Percentiles rank a stretch among this genome's conserved stretches.
These are phyloP conservation scores for Phorcus lineatus DNA, from an alignment of 2,888 invertebrate genomes.

Conservation along the genomic window DNA sequence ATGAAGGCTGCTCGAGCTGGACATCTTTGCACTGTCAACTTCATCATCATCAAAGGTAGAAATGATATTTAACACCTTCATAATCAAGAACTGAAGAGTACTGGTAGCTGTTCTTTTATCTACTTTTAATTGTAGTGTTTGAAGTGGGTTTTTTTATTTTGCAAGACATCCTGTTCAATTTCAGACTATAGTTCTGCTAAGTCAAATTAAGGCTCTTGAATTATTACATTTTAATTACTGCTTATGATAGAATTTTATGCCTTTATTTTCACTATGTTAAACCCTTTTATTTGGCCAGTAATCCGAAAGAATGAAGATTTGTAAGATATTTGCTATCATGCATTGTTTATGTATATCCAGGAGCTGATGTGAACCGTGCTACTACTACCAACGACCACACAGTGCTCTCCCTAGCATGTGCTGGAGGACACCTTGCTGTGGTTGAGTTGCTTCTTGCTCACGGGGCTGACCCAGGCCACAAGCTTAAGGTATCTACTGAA, in stretches of 20 bases:
- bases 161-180: no score
- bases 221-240: no score
- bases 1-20: slow-evolving; percentile 99
- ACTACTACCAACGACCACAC: slow-evolving; percentile 96
- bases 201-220: no score
- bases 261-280: neutral
- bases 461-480: slow-evolving; percentile 96
- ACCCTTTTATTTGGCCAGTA: no score
- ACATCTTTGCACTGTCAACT: slow-evolving; percentile 96
- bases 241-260: no score
- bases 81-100: neutral
- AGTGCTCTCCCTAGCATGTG: slow-evolving; percentile 95
- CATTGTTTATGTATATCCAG: slow-evolving; percentile 41
- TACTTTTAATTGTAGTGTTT: neutral
- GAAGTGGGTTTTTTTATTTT: no score
- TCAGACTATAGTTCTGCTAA: no score
- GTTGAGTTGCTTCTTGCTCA: slow-evolving; percentile 93
- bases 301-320: no score
- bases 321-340: no score
- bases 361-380: slow-evolving; percentile 88
- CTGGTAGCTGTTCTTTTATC: no score
- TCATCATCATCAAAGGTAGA: slow-evolving; percentile 87
- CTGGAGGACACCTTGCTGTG: slow-evolving; percentile 94
- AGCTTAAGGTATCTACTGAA: slow-evolving; percentile 83
- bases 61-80: neutral